Evolutionary conservation across 1,140 invertebrate genomes (phyloP), one percentile per base, ranked within the genome.

Genomic region (Lordiphosa clarofinis): DNA sequence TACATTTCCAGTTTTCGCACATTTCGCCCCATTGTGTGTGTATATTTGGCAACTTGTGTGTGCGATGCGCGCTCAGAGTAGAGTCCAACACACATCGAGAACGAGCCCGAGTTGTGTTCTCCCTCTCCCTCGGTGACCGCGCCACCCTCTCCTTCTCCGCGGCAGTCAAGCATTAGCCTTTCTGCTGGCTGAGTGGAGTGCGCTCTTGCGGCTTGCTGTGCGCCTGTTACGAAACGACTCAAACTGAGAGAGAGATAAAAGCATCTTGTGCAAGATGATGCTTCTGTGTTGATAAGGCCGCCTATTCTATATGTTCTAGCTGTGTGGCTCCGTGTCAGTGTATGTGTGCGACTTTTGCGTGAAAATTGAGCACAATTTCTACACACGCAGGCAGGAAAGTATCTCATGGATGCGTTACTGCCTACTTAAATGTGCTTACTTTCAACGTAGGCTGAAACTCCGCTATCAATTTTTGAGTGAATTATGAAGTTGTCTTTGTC

Each of bases 201-300:
- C 56, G 61, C 47, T 63, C 69, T 65, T 43, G 53, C 11, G 11
- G 37, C n/a, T 65, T 86, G 49, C 78, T 84, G 78, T 70, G 71
- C 78, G 78, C 78, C 78, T 84, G 78, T 84, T 84, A 61, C 53
- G 52, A 84, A 84, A 84, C 79, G 78, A 84, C 78, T 84, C 78
- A 84, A 84, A 84, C 78, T 84, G 78, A 84, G 78, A 84, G 78
- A 84, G 78, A 84, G 78, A 84, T 84, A 84, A 84, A 84, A 84
- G 78, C 78, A 84, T 86, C 73, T 74, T 76, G 72, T 69, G 76
- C 73, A 76, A 82, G 78, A 70, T 84, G 78, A 84, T 84, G 78
- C 79, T 84, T 78, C 78, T 84, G 79, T 84, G 78, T 86, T 84
- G 78, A 84, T 84, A 84, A 84, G 72, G 50, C 73, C 72, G 36